phyloP scores from a whole-genome alignment of 1,140 invertebrate genomes.

The Drosophila novamexicana region DNA sequence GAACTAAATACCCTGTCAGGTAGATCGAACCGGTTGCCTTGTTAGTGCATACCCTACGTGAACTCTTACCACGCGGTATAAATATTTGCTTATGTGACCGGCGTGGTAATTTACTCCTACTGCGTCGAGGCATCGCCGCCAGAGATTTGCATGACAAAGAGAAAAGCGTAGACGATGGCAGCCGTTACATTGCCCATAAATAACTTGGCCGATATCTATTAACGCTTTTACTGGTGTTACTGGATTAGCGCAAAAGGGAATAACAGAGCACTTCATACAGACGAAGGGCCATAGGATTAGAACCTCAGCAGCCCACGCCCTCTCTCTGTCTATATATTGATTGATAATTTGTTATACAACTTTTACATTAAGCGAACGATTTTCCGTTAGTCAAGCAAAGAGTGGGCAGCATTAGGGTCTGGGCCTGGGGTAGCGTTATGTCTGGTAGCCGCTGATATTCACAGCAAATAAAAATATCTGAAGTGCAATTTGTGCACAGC shows the following conservation, averaged over 20 bases:
- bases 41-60: not conserved
- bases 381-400: constrained; percentile 7
- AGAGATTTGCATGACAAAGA: constrained; percentile 69
- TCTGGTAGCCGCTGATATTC: constrained; percentile 59
- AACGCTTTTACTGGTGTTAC: constrained; percentile 71
- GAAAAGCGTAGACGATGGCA: constrained; percentile 30
- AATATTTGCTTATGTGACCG: constrained; percentile 49
- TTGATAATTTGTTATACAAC: constrained; percentile 32
- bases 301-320: constrained; percentile 4
- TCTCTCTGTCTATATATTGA: constrained; percentile 23
- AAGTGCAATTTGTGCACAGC: constrained; percentile 80
- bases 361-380: constrained; percentile 10
- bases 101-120: constrained; percentile 79
- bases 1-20: not conserved
- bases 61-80: constrained; percentile 5
- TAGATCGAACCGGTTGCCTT: no score
- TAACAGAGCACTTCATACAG: constrained; percentile 4
- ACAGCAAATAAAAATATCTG: constrained; percentile 83
- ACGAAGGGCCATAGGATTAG: not conserved
- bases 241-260: constrained; percentile 66
- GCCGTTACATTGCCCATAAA: constrained; percentile 56
- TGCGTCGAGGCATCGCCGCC: constrained; percentile 32
- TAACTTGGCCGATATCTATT: constrained; percentile 81
- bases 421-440: not conserved
- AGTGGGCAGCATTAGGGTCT: constrained; percentile 9